A percentile compares a stretch with the other conserved stretches of the same genome.
These are phyloP conservation scores for Anguilla pacifica DNA, from an alignment of 2,797 vertebrate genomes.

Conservation along the genomic window DNA sequence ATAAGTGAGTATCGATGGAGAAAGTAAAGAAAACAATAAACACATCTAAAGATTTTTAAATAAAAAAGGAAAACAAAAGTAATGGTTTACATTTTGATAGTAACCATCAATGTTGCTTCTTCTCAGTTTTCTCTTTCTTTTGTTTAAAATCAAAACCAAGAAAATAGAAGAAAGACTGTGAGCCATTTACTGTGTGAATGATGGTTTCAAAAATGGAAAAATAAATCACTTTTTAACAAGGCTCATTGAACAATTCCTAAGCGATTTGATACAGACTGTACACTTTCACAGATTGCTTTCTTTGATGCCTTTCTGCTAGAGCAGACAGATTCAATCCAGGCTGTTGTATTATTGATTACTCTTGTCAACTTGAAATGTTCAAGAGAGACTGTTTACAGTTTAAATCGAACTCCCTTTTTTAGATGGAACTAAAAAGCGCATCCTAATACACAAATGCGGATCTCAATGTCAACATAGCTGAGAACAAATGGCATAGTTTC, in stretches of 20 bases:
- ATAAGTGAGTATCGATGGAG: not conserved
- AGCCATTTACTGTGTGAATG: slow-evolving; percentile 23
- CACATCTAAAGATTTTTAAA: not conserved
- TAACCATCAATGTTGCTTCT: not conserved
- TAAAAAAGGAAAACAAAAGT: not conserved
- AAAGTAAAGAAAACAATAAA: not conserved
- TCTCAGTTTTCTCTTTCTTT: not conserved
- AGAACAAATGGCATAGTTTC: not conserved
- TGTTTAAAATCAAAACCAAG: slow-evolving; percentile 10
- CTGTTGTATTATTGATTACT: slow-evolving; percentile 46
- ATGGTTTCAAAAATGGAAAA: slow-evolving; percentile 22
- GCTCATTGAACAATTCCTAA: slow-evolving; percentile 15
- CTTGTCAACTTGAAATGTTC: slow-evolving; percentile 28
- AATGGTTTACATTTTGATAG: not conserved
- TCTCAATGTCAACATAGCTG: not conserved
- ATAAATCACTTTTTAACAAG: slow-evolving; percentile 42
- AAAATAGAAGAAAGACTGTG: slow-evolving; percentile 8
- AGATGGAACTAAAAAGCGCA: not conserved
- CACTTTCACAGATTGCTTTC: slow-evolving; percentile 22
- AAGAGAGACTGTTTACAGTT: slow-evolving; percentile 41
- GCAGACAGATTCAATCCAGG: slow-evolving; percentile 34
- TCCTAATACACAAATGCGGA: not conserved
- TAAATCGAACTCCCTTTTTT: slow-evolving; percentile 13
- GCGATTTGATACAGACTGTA: slow-evolving; percentile 16
- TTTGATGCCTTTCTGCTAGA: slow-evolving; percentile 40